Evolutionary conservation across 2,888 invertebrate genomes (phyloP).

Genomic region (Drosophila paranaensis): DNA sequence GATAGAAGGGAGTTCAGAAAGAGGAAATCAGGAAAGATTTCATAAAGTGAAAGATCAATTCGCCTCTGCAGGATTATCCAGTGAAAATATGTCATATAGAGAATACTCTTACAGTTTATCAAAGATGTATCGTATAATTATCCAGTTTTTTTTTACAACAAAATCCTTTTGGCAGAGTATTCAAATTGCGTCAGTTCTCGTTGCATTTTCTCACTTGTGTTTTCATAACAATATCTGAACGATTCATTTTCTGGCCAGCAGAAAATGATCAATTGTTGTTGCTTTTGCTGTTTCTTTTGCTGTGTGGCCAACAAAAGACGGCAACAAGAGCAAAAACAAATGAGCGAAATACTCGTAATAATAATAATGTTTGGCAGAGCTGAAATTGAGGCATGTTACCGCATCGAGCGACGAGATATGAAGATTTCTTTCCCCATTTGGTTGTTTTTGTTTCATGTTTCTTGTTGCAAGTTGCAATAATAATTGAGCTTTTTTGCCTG

Average conservation of each 20-base stretch:
- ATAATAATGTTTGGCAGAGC: constrained; percentile 71
- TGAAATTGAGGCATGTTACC: constrained; percentile 74
- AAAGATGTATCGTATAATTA: too few species aligned
- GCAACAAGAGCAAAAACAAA: constrained; percentile 29
- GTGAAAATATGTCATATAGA: too few species aligned
- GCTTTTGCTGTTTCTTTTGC: neutral
- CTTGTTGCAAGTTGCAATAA: constrained; percentile 65
- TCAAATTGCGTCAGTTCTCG: neutral
- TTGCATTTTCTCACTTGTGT: constrained; percentile 19
- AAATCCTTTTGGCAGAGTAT: constrained; percentile 35
- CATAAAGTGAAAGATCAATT: too few species aligned
- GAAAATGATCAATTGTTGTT: constrained; percentile 64
- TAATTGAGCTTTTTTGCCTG: constrained; percentile 67
- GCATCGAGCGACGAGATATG: constrained; percentile 62
- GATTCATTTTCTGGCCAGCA: constrained; percentile 36
- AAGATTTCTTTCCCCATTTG: constrained; percentile 42
- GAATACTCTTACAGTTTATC: too few species aligned
- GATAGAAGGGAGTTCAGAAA: too few species aligned
- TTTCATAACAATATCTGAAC: constrained; percentile 39
- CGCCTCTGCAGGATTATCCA: too few species aligned
- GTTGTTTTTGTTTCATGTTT: constrained; percentile 1
- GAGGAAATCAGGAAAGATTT: too few species aligned
- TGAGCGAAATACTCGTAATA: constrained; percentile 61
- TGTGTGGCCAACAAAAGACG: constrained; percentile 6
- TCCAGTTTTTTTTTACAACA: neutral